These are phyloP conservation scores for Myotis davidii DNA, from an alignment of 2,113 vertebrate species.

Conservation along the genomic window DNA sequence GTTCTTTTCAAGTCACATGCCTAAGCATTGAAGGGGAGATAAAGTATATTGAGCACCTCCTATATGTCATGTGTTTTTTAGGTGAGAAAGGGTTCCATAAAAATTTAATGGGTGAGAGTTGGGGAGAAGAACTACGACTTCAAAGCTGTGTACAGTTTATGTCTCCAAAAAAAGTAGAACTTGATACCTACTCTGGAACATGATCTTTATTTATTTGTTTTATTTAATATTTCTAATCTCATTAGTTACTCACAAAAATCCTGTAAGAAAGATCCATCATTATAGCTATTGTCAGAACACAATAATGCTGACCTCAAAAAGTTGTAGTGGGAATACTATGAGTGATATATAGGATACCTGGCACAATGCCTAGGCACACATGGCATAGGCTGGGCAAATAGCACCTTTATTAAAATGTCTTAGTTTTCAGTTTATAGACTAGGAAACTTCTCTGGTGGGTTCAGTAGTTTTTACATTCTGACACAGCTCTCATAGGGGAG, in stretches of 20 bases:
- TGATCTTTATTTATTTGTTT: background rate
- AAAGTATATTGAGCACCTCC: background rate
- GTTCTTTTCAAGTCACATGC: background rate
- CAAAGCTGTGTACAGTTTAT: background rate
- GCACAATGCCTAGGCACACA: too few relatives aligned
- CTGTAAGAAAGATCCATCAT: background rate
- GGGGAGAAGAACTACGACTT: accelerated
- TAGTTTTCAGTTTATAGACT: background rate
- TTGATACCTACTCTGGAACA: background rate
- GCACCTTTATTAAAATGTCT: background rate
- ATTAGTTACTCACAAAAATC: background rate
- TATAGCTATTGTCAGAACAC: background rate
- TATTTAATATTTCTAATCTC: background rate
- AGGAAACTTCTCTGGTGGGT: background rate
- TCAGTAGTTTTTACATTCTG: background rate
- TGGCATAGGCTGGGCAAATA: accelerated
- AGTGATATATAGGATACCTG: background rate
- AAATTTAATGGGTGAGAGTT: background rate
- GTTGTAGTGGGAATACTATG: too few relatives aligned
- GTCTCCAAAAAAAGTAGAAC: slow-evolving; percentile 3
- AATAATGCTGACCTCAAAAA: background rate
- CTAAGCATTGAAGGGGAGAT: background rate
- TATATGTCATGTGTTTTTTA: background rate
- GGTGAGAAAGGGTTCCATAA: background rate
- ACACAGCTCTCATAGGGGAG: background rate